Conservation (phyloP, 2,797 vertebrate species). For the Crypturellus tataupa region DNA sequence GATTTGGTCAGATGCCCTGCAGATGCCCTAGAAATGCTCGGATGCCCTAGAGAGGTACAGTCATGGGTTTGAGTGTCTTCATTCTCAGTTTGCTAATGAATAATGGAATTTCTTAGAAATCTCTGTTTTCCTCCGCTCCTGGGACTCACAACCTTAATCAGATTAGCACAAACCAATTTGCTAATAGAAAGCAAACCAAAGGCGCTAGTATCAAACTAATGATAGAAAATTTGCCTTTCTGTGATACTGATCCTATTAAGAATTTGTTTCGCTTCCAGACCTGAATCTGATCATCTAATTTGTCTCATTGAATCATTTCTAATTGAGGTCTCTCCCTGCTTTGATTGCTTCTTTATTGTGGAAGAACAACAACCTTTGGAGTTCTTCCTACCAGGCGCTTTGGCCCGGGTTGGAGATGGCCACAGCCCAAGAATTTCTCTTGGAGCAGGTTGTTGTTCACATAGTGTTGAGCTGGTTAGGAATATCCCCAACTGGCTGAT, state of each 20-base stretch:
- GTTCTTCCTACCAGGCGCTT: neutral
- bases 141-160: neutral
- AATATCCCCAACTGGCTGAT: neutral
- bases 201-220: neutral
- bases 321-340: neutral
- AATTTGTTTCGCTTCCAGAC: neutral
- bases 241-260: neutral
- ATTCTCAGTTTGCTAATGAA: neutral
- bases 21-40: neutral
- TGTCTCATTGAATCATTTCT: neutral
- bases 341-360: slow-evolving; percentile 19
- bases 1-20: neutral
- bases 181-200: neutral
- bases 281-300: slow-evolving; percentile 7
- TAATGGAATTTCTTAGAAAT: neutral
- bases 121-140: neutral
- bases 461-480: neutral
- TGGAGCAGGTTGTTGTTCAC: neutral
- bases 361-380: neutral
- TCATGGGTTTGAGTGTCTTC: neutral
- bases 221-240: neutral
- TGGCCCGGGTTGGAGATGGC: neutral
- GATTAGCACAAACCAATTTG: neutral
- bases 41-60: neutral
- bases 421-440: neutral